Base-by-base conservation (phyloP, 2,888 invertebrate genomes). In the Caenorhabditis imperialis region DNA sequence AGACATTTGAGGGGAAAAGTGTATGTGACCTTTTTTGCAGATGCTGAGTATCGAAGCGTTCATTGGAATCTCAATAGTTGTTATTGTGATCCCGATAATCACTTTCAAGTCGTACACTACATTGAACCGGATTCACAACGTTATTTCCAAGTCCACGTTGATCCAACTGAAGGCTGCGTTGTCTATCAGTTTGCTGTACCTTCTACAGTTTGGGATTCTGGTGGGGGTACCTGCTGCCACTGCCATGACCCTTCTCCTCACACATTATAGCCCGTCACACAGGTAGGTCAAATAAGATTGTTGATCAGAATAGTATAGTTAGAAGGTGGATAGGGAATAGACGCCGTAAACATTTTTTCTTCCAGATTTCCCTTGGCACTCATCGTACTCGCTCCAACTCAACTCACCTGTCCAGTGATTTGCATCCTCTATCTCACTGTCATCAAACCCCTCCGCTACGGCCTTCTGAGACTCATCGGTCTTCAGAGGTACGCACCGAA, bases 321-420 rank as follows among this genome's bases (percentile, higher is more conserved):
- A n/a, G n/a, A n/a, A n/a, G n/a, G n/a, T n/a, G n/a, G n/a, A n/a
- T n/a, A n/a, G n/a, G n/a, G n/a, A n/a, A n/a, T n/a, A n/a, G n/a
- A n/a, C n/a, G n/a, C n/a, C n/a, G n/a, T n/a, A n/a, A n/a, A n/a
- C n/a, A n/a, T n/a, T n/a, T n/a, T n/a, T n/a, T n/a, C n/a, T 54
- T 61, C 25, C 23, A 71, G 71, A 14, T 61, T 73, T 25, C 73
- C 73, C 27, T 30, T 73, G 38, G 60, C 73, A 3, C 16, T 73
- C 1, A 18, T 73, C 3, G 62, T 73, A 20, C 27, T 73, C 14
- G 60, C 65, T 5, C 73, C 73, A 20, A 73, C 73, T 5, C 73
- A 73, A 44, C 42, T 73, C 7, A 73, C 73, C 6, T 73, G 73
- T 25, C 73, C 73, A 12, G 65, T 65, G 0, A 60, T 73, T 3